Percentiles rank a stretch among this genome's conserved stretches.
Conservation (phyloP, 2,888 invertebrate genomes). For the Ligdia adustata region DNA sequence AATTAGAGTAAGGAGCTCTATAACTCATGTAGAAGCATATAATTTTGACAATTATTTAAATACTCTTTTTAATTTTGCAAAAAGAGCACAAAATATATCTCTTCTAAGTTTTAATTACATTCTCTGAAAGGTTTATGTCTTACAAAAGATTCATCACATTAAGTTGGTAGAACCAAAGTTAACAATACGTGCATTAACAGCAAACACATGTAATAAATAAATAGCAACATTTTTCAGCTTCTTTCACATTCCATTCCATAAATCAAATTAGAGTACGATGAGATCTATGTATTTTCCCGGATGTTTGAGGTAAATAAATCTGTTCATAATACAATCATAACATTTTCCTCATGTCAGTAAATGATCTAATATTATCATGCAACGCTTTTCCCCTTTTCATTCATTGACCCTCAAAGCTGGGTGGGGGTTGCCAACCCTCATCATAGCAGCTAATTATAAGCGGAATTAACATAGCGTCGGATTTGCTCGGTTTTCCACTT, state of each 20-base stretch:
- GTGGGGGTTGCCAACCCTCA: conserved; percentile 10
- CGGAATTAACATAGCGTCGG: conserved; percentile 58
- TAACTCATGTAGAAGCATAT: neutral
- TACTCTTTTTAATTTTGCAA: too few species aligned
- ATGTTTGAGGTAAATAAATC: neutral
- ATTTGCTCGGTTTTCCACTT: conserved; percentile 49
- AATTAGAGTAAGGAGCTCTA: neutral
- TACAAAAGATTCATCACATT: neutral
- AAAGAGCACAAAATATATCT: too few species aligned
- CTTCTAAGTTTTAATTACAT: neutral
- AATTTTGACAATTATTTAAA: neutral
- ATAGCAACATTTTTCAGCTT: too few species aligned
- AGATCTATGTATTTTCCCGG: neutral
- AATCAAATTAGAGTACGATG: neutral
- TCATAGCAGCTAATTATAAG: conserved; percentile 45
- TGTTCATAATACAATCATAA: conserved; percentile 7
- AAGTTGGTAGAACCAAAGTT: neutral
- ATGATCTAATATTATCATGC: conserved; percentile 7
- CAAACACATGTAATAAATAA: too few species aligned
- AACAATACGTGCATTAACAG: too few species aligned
- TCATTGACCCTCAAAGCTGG: conserved; percentile 12
- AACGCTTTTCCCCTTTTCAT: conserved; percentile 12
- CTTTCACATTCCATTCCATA: neutral
- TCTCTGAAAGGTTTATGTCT: neutral
- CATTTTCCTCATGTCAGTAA: conserved; percentile 5